Base-by-base conservation (phyloP, 2,113 vertebrate genomes). In the Gila orcuttii region DNA sequence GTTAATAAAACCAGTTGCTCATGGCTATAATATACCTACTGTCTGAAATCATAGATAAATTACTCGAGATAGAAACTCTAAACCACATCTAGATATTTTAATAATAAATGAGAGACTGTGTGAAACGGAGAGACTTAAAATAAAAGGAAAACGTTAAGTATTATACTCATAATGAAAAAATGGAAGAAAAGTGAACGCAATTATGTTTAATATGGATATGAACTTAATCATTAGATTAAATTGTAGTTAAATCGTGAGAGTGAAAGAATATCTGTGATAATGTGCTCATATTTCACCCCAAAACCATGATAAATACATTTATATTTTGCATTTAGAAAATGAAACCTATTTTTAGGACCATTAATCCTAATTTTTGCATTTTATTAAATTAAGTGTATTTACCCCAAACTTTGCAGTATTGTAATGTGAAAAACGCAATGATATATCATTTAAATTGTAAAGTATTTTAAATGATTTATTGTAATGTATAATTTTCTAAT, bases 11-110 rank as follows among this genome's bases (percentile, higher is more conserved):
- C 64, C 50, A 45, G 36, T 80, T 59, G 52, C 82, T 85, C 25
- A 42, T 50, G 45, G 59, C 33, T 31, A 81, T 86, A 84, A 83
- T 83, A 74, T n/a, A 74, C 66, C 23, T 83, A 21, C 50, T 36
- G 57, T 85, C 15, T 77, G 74, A 47, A 69, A 57, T 76, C 45
- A 86, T 88, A 47, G 31, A 86, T 81, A 86, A 75, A 77, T 36
- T 31, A 47, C 73, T 39, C 4, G 71, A 74, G 36, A 50, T 55
- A 28, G 31, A 74, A 68, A 83, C 17, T n/a, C 60, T 21, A 39
- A 33, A 62, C n/a, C 45, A 23, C 15, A 64, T 79, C 9, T 73
- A 62, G 73, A 78, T 17, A 13, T 36, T 36, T 25, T 60, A 59
- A 68, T 50, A 82, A 47, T 28, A 50, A 74, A 79, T 28, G 25